These are phyloP conservation scores for Trachymyrmex septentrionalis DNA, from an alignment of 1,140 invertebrate genomes.

Conservation along the genomic window DNA sequence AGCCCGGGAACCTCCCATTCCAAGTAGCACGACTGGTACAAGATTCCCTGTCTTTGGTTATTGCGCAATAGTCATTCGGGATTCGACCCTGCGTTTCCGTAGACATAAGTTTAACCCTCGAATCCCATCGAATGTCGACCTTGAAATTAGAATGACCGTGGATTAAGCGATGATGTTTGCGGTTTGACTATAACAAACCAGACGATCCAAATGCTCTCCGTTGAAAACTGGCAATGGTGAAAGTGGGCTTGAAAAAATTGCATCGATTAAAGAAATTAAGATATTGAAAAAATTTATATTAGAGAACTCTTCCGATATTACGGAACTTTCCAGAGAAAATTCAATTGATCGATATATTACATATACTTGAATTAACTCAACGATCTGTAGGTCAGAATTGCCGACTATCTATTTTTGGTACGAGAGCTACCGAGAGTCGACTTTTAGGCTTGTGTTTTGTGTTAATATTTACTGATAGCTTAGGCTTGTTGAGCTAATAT, in stretches of 20 bases:
- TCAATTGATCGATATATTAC: conserved; percentile 18
- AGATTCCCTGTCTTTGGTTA: conserved; percentile 83
- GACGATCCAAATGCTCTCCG: background rate
- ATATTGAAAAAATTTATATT: background rate
- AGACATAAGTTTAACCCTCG: conserved; percentile 43
- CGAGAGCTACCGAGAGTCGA: background rate
- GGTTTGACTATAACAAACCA: background rate
- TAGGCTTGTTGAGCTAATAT: background rate
- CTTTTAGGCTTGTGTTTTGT: conserved; percentile 8
- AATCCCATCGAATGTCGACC: conserved; percentile 26
- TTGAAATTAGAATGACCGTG: conserved; percentile 47
- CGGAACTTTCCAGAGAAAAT: background rate
- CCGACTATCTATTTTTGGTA: background rate
- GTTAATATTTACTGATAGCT: conserved; percentile 23
- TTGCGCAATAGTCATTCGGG: conserved; percentile 81
- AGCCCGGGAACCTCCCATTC: conserved; percentile 84
- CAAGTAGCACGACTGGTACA: conserved; percentile 82
- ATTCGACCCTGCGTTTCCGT: conserved; percentile 69
- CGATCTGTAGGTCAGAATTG: conserved; percentile 3
- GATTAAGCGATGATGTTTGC: conserved; percentile 22
- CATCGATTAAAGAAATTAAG: too few relatives aligned
- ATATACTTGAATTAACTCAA: conserved; percentile 13
- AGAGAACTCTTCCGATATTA: too few relatives aligned
- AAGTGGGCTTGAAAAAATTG: background rate
- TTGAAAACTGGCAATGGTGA: background rate